Percentiles rank a stretch among this genome's conserved stretches.
Evolutionary conservation across 2,113 vertebrate species (phyloP).

Genomic region (Zosterops lateralis): DNA sequence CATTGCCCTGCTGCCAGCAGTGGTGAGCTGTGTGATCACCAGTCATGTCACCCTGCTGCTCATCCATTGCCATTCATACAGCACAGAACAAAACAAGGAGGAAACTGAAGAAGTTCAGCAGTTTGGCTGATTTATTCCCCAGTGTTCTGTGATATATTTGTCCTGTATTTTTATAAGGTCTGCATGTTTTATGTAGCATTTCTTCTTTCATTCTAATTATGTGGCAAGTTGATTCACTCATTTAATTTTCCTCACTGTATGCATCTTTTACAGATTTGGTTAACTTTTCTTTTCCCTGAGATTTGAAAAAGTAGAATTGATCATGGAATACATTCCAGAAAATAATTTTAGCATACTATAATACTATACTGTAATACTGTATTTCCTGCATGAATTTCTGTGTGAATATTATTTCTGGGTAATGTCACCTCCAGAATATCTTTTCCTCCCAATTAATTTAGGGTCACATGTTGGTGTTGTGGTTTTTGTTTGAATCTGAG

Average conservation of each 20-base stretch:
- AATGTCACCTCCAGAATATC: neutral
- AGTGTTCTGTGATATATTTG: neutral
- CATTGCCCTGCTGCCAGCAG: neutral
- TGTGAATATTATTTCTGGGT: neutral
- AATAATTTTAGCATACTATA: neutral
- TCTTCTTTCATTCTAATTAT: neutral
- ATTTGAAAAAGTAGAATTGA: neutral
- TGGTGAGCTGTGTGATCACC: neutral
- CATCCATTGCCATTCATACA: neutral
- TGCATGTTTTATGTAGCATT: neutral
- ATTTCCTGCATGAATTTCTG: neutral
- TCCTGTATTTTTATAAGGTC: neutral
- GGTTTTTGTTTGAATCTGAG: too few relatives aligned
- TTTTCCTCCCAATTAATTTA: neutral
- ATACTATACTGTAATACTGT: too few relatives aligned
- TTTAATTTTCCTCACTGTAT: neutral
- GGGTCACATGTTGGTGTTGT: neutral
- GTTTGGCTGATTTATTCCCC: neutral
- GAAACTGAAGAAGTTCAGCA: neutral
- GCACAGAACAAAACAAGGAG: neutral
- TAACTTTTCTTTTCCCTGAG: neutral
- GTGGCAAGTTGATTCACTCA: neutral
- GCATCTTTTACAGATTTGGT: neutral
- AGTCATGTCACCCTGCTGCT: neutral
- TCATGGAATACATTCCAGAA: neutral